Percentiles rank a stretch among this genome's conserved stretches.
These are phyloP conservation scores for Hemicentrotus pulcherrimus DNA, from an alignment of 35 echinoderm and acorn worm genomes.

Conservation along the genomic window DNA sequence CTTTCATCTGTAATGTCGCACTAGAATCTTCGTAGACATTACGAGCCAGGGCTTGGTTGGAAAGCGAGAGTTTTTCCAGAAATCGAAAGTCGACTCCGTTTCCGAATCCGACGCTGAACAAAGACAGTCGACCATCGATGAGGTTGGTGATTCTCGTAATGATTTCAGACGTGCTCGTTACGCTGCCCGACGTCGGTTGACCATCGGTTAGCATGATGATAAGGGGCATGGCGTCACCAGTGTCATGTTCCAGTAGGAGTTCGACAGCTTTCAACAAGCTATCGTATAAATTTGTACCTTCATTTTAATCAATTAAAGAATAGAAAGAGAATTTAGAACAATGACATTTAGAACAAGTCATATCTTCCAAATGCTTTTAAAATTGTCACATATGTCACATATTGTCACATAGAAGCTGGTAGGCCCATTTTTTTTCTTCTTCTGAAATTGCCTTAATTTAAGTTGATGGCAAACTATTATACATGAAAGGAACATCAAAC, in stretches of 20 bases:
- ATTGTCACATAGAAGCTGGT: too few species aligned
- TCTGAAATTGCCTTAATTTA: too few species aligned
- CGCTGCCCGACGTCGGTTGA: conserved; percentile 56
- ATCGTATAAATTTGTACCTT: conserved; percentile 67
- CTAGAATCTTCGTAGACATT: conserved; percentile 80
- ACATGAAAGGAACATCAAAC: too few species aligned
- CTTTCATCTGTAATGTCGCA: conserved; percentile 65
- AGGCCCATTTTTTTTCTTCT: too few species aligned
- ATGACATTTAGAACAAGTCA: neutral
- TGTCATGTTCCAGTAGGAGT: conserved; percentile 23
- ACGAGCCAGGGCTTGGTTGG: conserved; percentile 65
- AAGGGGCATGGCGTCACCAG: conserved; percentile 26
- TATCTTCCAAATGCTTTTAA: neutral
- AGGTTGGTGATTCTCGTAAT: neutral
- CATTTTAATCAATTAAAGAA: neutral
- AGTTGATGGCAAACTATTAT: too few species aligned
- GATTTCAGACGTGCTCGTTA: conserved; percentile 44
- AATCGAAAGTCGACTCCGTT: conserved; percentile 58
- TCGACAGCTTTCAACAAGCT: conserved; percentile 44
- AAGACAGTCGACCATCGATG: conserved; percentile 45
- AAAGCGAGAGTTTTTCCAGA: conserved; percentile 62
- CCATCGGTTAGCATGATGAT: conserved; percentile 84
- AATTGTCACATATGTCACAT: too few species aligned
- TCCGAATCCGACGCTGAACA: conserved; percentile 76
- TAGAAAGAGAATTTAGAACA: neutral